These are phyloP conservation scores for Ceuthmochares aereus DNA, from an alignment of 2,113 vertebrate genomes.

Conservation along the genomic window DNA sequence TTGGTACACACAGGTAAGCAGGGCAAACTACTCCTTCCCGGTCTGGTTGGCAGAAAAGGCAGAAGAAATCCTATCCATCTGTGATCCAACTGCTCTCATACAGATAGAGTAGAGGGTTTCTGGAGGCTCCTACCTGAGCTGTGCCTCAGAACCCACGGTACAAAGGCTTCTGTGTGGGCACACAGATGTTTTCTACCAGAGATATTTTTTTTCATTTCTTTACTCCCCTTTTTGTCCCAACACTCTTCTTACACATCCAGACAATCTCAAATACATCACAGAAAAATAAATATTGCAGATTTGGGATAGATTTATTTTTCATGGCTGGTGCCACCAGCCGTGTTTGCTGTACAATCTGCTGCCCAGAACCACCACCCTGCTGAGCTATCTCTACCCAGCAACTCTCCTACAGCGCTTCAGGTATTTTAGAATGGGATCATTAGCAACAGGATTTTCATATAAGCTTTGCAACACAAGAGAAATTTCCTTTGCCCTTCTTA, in stretches of 20 bases:
- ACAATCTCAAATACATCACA: not conserved
- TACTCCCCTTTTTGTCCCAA: not conserved
- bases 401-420: not conserved
- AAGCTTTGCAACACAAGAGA: not conserved
- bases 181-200: not conserved
- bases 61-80: not conserved
- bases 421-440: not conserved
- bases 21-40: not conserved
- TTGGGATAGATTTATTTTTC: conserved; percentile 31
- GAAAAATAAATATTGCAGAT: conserved; percentile 16
- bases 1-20: not conserved
- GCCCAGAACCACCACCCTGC: not conserved
- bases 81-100: accelerated
- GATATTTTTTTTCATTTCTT: not conserved
- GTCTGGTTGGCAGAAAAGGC: not conserved
- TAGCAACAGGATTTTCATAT: not conserved
- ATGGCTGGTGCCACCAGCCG: not conserved
- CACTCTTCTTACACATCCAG: not conserved
- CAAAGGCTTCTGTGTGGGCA: not conserved
- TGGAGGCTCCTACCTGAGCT: not conserved
- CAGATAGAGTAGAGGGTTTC: not conserved
- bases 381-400: conserved; percentile 15
- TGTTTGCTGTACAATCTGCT: conserved; percentile 23
- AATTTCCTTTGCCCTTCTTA: not conserved
- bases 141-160: not conserved